phyloP scores from a whole-genome alignment of 2,888 invertebrate genomes.

The Spodoptera littoralis region DNA sequence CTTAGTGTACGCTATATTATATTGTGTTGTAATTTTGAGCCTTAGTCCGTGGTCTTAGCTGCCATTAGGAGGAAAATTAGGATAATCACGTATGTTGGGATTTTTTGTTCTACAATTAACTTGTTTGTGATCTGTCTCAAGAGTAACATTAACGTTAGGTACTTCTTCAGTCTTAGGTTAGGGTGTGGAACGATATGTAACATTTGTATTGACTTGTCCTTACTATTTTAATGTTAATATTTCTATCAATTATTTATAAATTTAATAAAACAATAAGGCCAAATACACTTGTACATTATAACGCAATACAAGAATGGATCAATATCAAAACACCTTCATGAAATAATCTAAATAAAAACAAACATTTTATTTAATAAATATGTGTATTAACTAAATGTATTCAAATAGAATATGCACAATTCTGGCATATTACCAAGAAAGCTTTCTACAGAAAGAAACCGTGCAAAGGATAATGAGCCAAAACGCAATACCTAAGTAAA shows the following conservation, averaged over 20 bases:
- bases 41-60: neutral
- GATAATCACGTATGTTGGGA: slow-evolving; percentile 33
- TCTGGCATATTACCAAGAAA: slow-evolving; percentile 76
- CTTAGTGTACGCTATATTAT: slow-evolving; percentile 33
- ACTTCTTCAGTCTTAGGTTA: no score
- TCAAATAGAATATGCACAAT: slow-evolving; percentile 56
- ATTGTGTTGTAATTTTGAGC: neutral
- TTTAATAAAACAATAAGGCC: no score
- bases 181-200: no score
- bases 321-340: no score
- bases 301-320: no score
- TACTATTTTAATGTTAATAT: no score
- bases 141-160: no score
- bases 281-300: no score
- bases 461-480: slow-evolving; percentile 69
- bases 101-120: slow-evolving; percentile 16
- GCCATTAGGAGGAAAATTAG: slow-evolving; percentile 25
- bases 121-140: neutral
- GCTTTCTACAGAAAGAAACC: slow-evolving; percentile 73
- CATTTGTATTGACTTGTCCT: no score
- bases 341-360: slow-evolving; percentile 8
- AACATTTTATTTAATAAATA: slow-evolving; percentile 24
- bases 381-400: slow-evolving; percentile 54
- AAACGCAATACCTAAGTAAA: slow-evolving; percentile 65
- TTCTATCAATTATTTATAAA: no score